These are phyloP conservation scores for Cheracebus regulus DNA, from an alignment of 2,797 vertebrate genomes.

Conservation along the genomic window DNA sequence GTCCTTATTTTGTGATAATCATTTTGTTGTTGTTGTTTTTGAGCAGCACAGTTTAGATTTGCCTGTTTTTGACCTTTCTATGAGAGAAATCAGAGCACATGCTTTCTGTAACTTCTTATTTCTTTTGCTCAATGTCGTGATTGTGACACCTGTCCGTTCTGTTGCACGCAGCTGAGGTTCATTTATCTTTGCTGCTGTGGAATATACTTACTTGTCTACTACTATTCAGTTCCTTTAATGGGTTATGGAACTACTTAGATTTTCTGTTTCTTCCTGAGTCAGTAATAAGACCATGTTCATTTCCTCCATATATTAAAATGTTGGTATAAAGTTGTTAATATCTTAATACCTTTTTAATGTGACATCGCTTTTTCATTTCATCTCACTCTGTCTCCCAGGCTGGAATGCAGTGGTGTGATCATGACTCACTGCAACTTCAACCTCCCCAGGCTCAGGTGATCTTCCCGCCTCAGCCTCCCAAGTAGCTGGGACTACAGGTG, in stretches of 20 bases:
- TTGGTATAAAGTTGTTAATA: neutral
- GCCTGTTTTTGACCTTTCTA: neutral
- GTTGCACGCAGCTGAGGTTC: neutral
- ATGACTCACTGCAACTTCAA: neutral
- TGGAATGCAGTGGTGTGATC: neutral
- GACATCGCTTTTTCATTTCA: neutral
- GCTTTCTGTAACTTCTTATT: neutral
- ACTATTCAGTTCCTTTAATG: neutral
- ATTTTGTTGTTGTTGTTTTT: neutral
- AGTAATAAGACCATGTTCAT: neutral
- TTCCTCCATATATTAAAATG: neutral
- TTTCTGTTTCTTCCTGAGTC: neutral
- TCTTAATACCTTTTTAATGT: neutral
- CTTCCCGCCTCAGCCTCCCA: neutral
- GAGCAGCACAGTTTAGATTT: neutral
- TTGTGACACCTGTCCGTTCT: fast-evolving
- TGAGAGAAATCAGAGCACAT: neutral
- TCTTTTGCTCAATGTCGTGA: neutral
- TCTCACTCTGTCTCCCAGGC: neutral
- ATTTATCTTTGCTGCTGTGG: too few relatives aligned
- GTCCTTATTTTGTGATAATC: neutral
- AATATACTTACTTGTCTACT: neutral
- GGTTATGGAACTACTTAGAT: neutral
- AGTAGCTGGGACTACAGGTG: neutral
- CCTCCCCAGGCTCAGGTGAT: neutral